These are phyloP conservation scores for Myotis pilosus DNA, from an alignment of 2,797 vertebrate species.

Conservation along the genomic window DNA sequence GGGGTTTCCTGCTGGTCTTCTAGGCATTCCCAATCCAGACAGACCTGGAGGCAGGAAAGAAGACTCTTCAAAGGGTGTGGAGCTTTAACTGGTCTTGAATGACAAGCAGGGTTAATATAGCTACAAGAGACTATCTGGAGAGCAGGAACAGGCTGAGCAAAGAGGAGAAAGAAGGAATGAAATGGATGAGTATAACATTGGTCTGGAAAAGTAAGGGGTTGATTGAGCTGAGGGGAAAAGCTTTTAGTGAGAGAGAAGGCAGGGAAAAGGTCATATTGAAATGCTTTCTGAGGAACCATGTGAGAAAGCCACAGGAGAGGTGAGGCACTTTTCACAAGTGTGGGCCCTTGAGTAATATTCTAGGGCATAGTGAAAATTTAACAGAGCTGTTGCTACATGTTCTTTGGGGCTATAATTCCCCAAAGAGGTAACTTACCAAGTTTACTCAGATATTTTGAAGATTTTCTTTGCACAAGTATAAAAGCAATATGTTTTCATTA, in stretches of 20 bases:
- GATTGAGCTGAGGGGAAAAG: not conserved
- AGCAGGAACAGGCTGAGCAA: not conserved
- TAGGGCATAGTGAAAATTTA: not conserved
- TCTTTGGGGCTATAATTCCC: not conserved
- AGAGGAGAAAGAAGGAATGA: not conserved
- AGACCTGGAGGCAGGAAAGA: not conserved
- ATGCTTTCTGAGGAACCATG: not conserved
- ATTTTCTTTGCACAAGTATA: slow-evolving; percentile 24
- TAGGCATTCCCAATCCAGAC: not conserved
- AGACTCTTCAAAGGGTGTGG: not conserved
- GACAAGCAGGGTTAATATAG: not conserved
- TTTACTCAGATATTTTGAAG: not conserved
- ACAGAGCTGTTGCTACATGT: not conserved
- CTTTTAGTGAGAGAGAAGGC: not conserved
- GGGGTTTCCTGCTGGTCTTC: not conserved
- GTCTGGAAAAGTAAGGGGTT: not conserved
- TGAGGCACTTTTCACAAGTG: not conserved
- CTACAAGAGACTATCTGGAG: not conserved
- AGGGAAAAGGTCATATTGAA: not conserved
- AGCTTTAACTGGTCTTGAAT: not conserved
- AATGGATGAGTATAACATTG: not conserved
- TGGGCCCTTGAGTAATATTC: not conserved
- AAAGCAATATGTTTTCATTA: slow-evolving; percentile 18
- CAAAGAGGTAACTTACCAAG: not conserved
- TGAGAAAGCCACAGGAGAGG: not conserved